These are phyloP conservation scores for Echinometra lucunter DNA, from an alignment of 53 echinoderm and acorn worm species.

Conservation along the genomic window DNA sequence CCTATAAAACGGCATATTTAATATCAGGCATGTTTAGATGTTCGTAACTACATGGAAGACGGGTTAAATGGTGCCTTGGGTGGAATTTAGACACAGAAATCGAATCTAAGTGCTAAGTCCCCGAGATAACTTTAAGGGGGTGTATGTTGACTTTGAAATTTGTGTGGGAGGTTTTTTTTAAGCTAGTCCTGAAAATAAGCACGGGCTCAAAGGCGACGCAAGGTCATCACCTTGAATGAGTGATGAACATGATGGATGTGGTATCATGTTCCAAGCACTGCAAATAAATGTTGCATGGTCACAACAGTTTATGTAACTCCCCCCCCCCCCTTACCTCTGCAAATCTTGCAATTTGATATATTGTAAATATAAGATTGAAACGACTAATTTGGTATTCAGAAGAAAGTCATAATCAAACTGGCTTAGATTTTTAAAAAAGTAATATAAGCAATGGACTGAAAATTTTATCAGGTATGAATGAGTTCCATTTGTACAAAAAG, in stretches of 20 bases:
- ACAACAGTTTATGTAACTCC: too few species aligned
- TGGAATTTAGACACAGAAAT: neutral
- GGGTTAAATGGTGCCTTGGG: neutral
- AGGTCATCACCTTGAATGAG: neutral
- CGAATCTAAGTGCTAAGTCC: neutral
- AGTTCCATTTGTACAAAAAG: too few species aligned
- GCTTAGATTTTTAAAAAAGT: too few species aligned
- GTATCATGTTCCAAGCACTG: neutral
- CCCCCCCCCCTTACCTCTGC: too few species aligned
- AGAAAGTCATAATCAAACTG: too few species aligned
- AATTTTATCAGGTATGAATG: too few species aligned
- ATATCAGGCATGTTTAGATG: too few species aligned
- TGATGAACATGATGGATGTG: neutral
- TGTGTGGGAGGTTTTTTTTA: neutral
- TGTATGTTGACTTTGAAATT: neutral
- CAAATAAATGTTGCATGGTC: neutral
- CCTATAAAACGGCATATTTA: too few species aligned
- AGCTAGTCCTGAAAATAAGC: conserved; percentile 20
- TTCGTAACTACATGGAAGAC: neutral
- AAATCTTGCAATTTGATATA: too few species aligned
- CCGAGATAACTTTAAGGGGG: neutral
- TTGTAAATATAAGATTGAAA: too few species aligned
- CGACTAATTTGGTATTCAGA: too few species aligned
- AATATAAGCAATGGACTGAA: too few species aligned
- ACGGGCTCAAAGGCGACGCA: neutral